Percentiles rank a stretch among this genome's conserved stretches.
These are phyloP conservation scores for Epinotia bilunana DNA, from an alignment of 2,888 invertebrate genomes.

Conservation along the genomic window DNA sequence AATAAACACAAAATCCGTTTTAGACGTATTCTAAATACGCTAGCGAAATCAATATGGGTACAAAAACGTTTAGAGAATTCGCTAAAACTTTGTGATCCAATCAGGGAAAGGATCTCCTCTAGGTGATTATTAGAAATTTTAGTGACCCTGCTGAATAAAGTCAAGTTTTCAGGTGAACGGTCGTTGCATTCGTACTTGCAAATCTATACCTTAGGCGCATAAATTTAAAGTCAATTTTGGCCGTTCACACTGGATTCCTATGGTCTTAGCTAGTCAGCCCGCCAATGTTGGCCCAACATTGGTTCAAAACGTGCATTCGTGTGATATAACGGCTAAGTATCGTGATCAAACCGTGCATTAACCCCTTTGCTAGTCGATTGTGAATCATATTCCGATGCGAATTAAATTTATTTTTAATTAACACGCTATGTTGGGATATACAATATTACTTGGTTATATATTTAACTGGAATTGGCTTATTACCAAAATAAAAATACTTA, in stretches of 20 bases:
- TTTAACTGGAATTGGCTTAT: neutral
- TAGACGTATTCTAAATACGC: slow-evolving; percentile 39
- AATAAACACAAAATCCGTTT: slow-evolving; percentile 31
- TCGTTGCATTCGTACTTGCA: neutral
- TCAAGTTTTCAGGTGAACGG: neutral
- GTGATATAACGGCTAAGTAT: slow-evolving; percentile 45
- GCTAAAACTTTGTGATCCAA: slow-evolving; percentile 9
- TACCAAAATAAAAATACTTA: too few species aligned
- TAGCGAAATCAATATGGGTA: slow-evolving; percentile 29
- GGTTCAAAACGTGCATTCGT: slow-evolving; percentile 39
- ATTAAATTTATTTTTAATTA: slow-evolving; percentile 29
- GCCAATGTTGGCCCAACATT: slow-evolving; percentile 42
- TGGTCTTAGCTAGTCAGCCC: slow-evolving; percentile 43
- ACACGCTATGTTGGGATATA: slow-evolving; percentile 10
- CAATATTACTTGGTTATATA: neutral
- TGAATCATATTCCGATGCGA: slow-evolving; percentile 69
- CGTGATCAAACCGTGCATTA: slow-evolving; percentile 56
- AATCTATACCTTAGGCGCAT: neutral
- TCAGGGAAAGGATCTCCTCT: neutral
- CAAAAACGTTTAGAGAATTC: slow-evolving; percentile 6
- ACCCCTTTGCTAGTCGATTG: slow-evolving; percentile 73
- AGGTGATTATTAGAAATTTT: neutral
- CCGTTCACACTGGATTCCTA: slow-evolving; percentile 10
- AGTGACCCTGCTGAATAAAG: neutral
- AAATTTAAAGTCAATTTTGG: neutral